Conservation (phyloP, 2,113 vertebrate genomes). For the Pomatostomus ruficeps region DNA sequence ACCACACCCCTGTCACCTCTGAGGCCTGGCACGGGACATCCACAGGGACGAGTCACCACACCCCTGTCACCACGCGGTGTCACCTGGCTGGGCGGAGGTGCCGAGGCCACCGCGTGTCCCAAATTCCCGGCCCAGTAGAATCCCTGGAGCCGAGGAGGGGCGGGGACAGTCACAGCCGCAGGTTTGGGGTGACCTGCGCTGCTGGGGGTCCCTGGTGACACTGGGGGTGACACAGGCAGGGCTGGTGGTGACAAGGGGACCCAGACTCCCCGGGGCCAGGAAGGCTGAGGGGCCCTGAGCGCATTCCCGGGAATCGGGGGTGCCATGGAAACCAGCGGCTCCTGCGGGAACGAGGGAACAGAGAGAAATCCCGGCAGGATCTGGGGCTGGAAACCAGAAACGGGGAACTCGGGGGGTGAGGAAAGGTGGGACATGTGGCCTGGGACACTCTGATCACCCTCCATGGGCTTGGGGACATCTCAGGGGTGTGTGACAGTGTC, state of each 20-base stretch:
- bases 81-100: background rate
- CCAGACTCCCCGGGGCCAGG: background rate
- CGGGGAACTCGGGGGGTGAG: fast-evolving
- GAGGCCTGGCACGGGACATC: background rate
- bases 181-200: background rate
- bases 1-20: background rate
- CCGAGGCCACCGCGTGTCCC: background rate
- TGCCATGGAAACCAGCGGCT: background rate
- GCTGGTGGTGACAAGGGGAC: background rate
- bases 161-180: background rate
- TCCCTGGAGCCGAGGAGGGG: background rate
- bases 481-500: no score
- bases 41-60: background rate
- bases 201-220: background rate
- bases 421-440: fast-evolving
- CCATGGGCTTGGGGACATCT: no score
- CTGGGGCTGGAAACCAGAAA: background rate
- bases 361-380: background rate
- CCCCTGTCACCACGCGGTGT: background rate
- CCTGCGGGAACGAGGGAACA: background rate
- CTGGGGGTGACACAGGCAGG: background rate
- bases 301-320: background rate
- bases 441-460: background rate
- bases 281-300: background rate
- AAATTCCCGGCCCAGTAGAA: background rate